phyloP scores from a whole-genome alignment of 2,797 vertebrate genomes.

The Loris lydekkerianus region DNA sequence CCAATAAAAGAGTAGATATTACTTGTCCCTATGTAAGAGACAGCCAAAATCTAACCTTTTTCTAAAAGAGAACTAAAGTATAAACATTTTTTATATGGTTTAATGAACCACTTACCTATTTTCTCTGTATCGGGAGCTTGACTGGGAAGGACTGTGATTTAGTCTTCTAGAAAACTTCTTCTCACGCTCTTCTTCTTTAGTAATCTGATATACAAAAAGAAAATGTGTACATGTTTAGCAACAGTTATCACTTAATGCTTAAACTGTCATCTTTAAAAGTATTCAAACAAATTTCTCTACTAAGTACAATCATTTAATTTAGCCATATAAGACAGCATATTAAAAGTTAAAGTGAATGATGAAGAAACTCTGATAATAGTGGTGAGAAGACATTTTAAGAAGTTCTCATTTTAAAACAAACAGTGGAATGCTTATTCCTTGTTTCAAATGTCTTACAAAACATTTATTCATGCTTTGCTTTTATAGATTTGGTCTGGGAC shows the following conservation, averaged over 20 bases:
- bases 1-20: neutral
- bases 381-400: conserved; percentile 52
- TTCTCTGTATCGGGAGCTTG: conserved; percentile 96
- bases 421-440: conserved; percentile 55
- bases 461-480: neutral
- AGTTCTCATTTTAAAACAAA: conserved; percentile 55
- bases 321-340: neutral
- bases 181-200: conserved; percentile 96
- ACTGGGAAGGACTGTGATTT: conserved; percentile 96
- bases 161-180: conserved; percentile 96
- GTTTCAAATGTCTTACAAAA: conserved; percentile 30
- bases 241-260: conserved; percentile 1
- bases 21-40: conserved; percentile 11
- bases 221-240: conserved; percentile 40
- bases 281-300: conserved; percentile 54
- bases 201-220: conserved; percentile 87
- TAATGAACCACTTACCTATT: conserved; percentile 90
- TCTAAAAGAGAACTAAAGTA: conserved; percentile 48
- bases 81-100: conserved; percentile 36
- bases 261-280: neutral
- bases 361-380: conserved; percentile 54
- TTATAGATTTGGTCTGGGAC: conserved; percentile 7
- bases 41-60: neutral
- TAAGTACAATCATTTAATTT: conserved; percentile 47
- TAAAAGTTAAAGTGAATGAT: conserved; percentile 57